Evolutionary conservation across 2,113 vertebrate species (phyloP), one percentile per base, ranked within the genome.

Genomic region (Ardeotis arabs): DNA sequence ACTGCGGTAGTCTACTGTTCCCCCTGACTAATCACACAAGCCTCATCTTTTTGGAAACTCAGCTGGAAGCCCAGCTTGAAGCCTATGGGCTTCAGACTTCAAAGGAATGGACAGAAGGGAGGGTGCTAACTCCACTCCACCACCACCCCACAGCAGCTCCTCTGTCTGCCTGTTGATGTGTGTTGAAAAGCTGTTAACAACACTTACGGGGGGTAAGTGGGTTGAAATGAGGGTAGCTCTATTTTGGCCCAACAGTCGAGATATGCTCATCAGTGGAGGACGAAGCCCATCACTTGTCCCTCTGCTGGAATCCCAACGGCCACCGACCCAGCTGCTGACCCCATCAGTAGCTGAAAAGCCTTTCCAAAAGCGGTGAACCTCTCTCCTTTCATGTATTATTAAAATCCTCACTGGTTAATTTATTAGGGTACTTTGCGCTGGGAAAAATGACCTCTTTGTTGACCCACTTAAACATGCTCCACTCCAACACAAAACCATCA

Each of bases 361-460:
- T 74, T 97, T 92, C 95, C 95, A 89, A 89, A 97, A 77, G 87
- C 21, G 17, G 80, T 16, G 4, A 88, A 89, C 64, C 69, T 92
- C 81, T 91, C 96, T 87, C 74, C 86, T 84, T 93, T 90, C 95
- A 96, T 92, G 81, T 87, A 90, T 94, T 93, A 92, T 69, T 96
- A 87, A 97, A 93, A 97, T 82, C 52, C 52, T 67, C 82, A 56
- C 94, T 96, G 73, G 92, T 97, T 97, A 96, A 97, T 96, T 95
- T 96, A 77, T 94, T 91, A 96, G 84, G 92, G 86, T 55, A 95
- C 49, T 96, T 33, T 95, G 93, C 60, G 31, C 89, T 90, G 93
- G 91, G 96, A 94, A 92, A 96, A 96, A 93, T 53, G 84, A 95
- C 88, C 80, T 92, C 73, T 95, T 93, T 77, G 82, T 95, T 96